Percentiles rank a stretch among this genome's conserved stretches.
phyloP scores from a whole-genome alignment of 2,797 vertebrate species.

The Typhlichthys subterraneus region DNA sequence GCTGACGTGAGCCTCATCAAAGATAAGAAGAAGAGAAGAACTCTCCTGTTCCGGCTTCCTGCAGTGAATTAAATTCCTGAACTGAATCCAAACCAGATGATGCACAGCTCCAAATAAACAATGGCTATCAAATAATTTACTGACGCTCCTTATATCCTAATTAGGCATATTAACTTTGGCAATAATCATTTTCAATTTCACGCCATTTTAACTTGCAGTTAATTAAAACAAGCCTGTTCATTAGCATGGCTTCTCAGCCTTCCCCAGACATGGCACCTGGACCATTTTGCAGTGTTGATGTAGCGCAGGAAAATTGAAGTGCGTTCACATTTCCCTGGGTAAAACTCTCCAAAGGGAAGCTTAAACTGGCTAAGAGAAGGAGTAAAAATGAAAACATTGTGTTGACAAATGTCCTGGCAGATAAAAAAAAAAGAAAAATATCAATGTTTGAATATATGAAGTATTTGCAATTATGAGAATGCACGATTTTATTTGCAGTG shows the following conservation, averaged over 20 bases:
- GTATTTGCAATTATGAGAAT: constrained; percentile 9
- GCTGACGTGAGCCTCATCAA: too few species aligned
- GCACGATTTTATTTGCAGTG: neutral
- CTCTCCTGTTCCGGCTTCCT: constrained; percentile 14
- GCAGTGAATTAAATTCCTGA: constrained; percentile 54
- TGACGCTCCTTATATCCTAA: constrained; percentile 78
- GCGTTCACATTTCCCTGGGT: constrained; percentile 53
- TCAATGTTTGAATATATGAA: constrained; percentile 30
- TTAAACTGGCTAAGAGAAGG: too few species aligned
- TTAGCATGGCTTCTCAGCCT: constrained; percentile 74
- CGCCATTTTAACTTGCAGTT: constrained; percentile 83
- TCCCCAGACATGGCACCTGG: constrained; percentile 66
- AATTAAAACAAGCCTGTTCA: constrained; percentile 83
- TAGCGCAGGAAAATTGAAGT: constrained; percentile 42
- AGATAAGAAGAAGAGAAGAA: too few species aligned
- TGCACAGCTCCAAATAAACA: constrained; percentile 74
- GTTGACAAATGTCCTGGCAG: constrained; percentile 19
- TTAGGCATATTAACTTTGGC: constrained; percentile 80
- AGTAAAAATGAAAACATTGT: too few species aligned
- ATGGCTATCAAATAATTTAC: constrained; percentile 79
- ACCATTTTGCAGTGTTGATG: constrained; percentile 68
- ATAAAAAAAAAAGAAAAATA: constrained; percentile 23
- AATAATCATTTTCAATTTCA: constrained; percentile 87
- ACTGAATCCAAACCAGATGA: constrained; percentile 60
- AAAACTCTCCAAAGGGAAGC: constrained; percentile 47